Percentiles rank a stretch among this genome's conserved stretches.
Conservation (phyloP, 2,797 vertebrate genomes). For the Ciconia nigra region DNA sequence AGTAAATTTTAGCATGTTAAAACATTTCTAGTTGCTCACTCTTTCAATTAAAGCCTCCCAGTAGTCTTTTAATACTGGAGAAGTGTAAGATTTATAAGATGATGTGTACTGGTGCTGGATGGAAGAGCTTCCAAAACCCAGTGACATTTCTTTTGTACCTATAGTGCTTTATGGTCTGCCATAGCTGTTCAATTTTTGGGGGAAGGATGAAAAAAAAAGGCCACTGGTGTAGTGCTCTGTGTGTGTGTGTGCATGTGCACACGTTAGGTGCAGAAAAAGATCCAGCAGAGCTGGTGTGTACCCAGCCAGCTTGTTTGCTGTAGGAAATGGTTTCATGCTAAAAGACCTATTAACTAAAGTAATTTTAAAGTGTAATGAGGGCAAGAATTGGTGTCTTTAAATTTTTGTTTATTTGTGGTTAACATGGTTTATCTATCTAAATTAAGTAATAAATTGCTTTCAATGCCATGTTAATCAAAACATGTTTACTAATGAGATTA, state of each 20-base stretch:
- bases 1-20: background rate
- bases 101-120: background rate
- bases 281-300: background rate
- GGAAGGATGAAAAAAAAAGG: background rate
- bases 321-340: background rate
- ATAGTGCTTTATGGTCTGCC: background rate
- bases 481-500: background rate
- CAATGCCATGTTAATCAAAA: background rate
- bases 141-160: background rate
- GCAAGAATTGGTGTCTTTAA: background rate
- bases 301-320: background rate
- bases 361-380: background rate
- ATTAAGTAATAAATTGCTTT: constrained; percentile 26
- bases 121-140: background rate
- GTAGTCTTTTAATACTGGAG: background rate
- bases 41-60: background rate
- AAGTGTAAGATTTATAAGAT: background rate
- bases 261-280: background rate
- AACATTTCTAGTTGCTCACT: background rate
- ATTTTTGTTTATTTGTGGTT: background rate
- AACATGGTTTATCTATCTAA: background rate
- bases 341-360: background rate
- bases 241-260: fast-evolving
- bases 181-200: background rate
- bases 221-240: background rate